These are phyloP conservation scores for Tetheella fluctuosa DNA, from an alignment of 2,888 invertebrate genomes.

Conservation along the genomic window DNA sequence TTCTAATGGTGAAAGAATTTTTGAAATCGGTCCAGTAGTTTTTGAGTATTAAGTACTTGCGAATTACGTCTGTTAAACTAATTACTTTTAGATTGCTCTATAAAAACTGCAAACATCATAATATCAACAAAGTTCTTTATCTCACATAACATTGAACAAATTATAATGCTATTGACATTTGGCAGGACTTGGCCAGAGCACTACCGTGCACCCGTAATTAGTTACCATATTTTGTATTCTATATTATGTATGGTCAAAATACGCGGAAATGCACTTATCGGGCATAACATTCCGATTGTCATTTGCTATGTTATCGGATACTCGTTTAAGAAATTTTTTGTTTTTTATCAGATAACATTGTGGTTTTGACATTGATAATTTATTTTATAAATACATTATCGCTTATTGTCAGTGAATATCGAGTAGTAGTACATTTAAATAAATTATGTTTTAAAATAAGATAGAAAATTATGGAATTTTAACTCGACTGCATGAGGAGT, in stretches of 20 bases:
- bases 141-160: too few species aligned
- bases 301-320: background rate
- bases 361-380: background rate
- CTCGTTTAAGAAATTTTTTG: background rate
- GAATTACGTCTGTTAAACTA: too few species aligned
- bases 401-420: background rate
- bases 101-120: background rate
- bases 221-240: too few species aligned
- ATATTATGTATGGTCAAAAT: background rate
- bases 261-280: background rate
- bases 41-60: too few species aligned
- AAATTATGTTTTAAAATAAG: too few species aligned
- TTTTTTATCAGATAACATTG: slow-evolving; percentile 2
- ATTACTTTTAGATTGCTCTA: background rate
- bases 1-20: too few species aligned
- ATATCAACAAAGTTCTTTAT: too few species aligned
- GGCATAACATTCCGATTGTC: background rate
- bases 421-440: too few species aligned
- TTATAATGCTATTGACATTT: background rate
- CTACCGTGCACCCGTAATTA: background rate
- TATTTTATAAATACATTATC: slow-evolving; percentile 5
- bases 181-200: background rate
- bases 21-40: too few species aligned
- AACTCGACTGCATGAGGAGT: too few species aligned
- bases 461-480: too few species aligned